These are phyloP conservation scores for Ophraella communa DNA, from an alignment of 2,888 invertebrate genomes.

Conservation along the genomic window DNA sequence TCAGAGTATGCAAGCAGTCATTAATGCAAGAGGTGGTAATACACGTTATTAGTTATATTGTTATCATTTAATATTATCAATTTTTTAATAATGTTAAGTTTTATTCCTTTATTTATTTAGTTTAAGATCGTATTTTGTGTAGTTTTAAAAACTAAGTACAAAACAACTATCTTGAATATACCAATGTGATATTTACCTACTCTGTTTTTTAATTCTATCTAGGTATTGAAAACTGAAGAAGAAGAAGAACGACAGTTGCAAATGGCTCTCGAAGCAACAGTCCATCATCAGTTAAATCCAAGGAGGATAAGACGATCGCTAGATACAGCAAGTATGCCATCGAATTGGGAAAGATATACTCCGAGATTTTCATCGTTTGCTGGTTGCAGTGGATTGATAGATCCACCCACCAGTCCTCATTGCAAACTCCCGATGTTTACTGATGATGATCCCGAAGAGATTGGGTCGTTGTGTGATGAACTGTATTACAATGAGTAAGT, in stretches of 20 bases:
- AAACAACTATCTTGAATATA: too few species aligned
- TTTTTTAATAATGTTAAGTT: too few species aligned
- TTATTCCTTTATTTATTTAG: too few species aligned
- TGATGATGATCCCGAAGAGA: conserved; percentile 61
- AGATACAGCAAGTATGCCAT: conserved; percentile 71
- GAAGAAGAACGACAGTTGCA: conserved; percentile 75
- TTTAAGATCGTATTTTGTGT: too few species aligned
- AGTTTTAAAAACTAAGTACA: too few species aligned
- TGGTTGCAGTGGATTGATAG: conserved; percentile 75
- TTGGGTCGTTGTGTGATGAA: conserved; percentile 53
- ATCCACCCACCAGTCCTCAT: conserved; percentile 68
- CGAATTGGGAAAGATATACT: conserved; percentile 59
- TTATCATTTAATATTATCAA: too few species aligned
- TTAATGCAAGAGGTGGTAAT: too few species aligned
- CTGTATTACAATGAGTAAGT: conserved; percentile 53
- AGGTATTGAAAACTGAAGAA: conserved; percentile 62
- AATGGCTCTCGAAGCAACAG: conserved; percentile 75
- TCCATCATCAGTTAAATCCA: conserved; percentile 63
- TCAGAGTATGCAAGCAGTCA: too few species aligned
- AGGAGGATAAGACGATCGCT: conserved; percentile 61
- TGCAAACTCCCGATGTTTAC: conserved; percentile 68
- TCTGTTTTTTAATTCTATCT: background rate
- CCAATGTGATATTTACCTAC: background rate
- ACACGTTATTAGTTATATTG: too few species aligned
- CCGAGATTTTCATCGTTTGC: conserved; percentile 70